Evolutionary conservation across 2,888 invertebrate genomes (phyloP).

Genomic region (Drosophila limbata): DNA sequence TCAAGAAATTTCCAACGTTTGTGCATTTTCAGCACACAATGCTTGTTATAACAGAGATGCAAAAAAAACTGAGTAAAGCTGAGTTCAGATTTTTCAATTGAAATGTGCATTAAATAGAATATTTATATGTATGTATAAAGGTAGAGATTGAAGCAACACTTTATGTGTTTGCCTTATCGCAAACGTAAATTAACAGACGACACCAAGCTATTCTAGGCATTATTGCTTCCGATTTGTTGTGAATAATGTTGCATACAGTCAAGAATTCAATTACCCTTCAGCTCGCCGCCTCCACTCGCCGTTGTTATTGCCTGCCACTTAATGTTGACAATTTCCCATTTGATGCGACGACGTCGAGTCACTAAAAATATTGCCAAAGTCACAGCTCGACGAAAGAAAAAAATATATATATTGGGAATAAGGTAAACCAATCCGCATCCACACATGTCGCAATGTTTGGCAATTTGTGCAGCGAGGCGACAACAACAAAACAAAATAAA

Average conservation of each 20-base stretch:
- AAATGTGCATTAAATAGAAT: constrained; percentile 20
- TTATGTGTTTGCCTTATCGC: constrained; percentile 57
- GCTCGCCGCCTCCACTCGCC: constrained; percentile 3
- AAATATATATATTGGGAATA: constrained; percentile 22
- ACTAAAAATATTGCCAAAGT: constrained; percentile 70
- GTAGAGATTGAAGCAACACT: constrained; percentile 26
- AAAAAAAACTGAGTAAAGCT: constrained; percentile 20
- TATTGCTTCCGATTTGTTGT: constrained; percentile 78
- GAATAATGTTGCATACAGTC: constrained; percentile 74
- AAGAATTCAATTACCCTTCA: constrained; percentile 76
- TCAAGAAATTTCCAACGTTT: constrained; percentile 29
- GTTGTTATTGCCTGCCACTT: constrained; percentile 70
- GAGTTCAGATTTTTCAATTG: constrained; percentile 1
- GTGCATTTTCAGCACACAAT: constrained; percentile 45
- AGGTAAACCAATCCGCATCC: constrained; percentile 64
- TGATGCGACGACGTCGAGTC: constrained; percentile 54
- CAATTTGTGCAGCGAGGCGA: constrained; percentile 70
- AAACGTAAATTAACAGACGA: constrained; percentile 61
- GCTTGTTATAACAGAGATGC: constrained; percentile 18
- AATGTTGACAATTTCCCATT: constrained; percentile 82
- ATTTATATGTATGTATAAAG: constrained; percentile 27
- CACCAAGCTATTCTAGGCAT: constrained; percentile 42
- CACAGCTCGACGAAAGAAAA: constrained; percentile 12
- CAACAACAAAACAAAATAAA: constrained; percentile 45
- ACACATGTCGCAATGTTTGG: constrained; percentile 72